phyloP scores from a whole-genome alignment of 2,888 invertebrate genomes.

The Trissolcus brochymenae region DNA sequence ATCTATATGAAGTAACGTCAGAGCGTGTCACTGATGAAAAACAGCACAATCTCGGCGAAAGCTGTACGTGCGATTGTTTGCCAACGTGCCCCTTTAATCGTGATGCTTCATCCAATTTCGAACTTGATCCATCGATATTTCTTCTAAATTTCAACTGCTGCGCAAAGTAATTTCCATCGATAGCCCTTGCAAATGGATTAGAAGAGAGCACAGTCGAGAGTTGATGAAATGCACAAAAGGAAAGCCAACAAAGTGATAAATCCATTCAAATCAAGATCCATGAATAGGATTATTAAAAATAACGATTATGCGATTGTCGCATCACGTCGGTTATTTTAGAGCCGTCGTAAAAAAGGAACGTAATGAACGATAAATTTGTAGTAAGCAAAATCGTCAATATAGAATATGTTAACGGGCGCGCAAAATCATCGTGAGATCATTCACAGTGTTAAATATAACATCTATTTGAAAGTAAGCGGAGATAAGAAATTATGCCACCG shows the following conservation, averaged over 20 bases:
- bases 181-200: not conserved
- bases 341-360: not conserved
- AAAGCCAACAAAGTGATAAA: too few relatives aligned
- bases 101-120: constrained; percentile 1
- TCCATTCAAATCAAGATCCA: not conserved
- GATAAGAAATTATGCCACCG: constrained; percentile 50
- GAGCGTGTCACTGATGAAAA: constrained; percentile 40
- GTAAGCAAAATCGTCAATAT: constrained; percentile 16
- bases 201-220: not conserved
- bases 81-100: constrained; percentile 15
- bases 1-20: constrained; percentile 52
- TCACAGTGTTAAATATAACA: constrained; percentile 45
- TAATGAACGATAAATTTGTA: constrained; percentile 10
- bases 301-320: not conserved
- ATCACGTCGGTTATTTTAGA: not conserved
- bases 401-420: constrained; percentile 22
- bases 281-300: not conserved
- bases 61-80: constrained; percentile 24
- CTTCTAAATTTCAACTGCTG: not conserved
- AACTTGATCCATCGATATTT: not conserved
- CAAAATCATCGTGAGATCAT: constrained; percentile 29
- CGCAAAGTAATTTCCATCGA: not conserved
- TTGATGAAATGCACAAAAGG: too few relatives aligned
- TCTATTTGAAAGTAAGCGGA: constrained; percentile 53
- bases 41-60: constrained; percentile 40